Conservation (phyloP, 2,888 invertebrate genomes). For the Tenodera sinensis region DNA sequence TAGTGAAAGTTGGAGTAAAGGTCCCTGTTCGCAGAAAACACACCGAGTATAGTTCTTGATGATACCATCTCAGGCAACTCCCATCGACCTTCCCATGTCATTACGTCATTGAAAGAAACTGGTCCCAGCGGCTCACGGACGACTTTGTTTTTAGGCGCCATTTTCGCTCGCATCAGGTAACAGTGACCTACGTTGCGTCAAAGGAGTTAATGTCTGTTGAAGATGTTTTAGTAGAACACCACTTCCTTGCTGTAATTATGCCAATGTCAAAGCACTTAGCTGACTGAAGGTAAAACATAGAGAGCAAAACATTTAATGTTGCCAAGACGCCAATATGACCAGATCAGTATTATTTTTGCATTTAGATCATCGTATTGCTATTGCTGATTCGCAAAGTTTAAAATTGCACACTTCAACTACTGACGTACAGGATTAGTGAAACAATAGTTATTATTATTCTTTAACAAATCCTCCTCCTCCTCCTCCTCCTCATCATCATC, state of each 20-base stretch:
- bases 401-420: too few relatives aligned
- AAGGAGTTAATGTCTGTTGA: neutral
- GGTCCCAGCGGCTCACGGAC: neutral
- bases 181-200: neutral
- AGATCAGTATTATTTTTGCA: too few relatives aligned
- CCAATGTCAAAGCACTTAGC: neutral
- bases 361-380: too few relatives aligned
- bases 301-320: too few relatives aligned
- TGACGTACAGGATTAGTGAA: too few relatives aligned
- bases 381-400: too few relatives aligned
- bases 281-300: too few relatives aligned
- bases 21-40: neutral
- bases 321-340: too few relatives aligned
- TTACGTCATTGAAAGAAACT: neutral
- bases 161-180: neutral
- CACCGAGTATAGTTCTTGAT: neutral
- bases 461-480: too few relatives aligned
- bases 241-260: neutral
- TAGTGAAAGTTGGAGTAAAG: neutral
- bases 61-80: neutral
- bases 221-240: neutral
- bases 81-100: neutral
- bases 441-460: too few relatives aligned
- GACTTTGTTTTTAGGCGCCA: neutral
- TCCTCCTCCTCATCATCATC: too few relatives aligned